Evolutionary conservation across 2,797 vertebrate species (phyloP), one percentile per base, ranked within the genome.

Genomic region (Carduelis carduelis): DNA sequence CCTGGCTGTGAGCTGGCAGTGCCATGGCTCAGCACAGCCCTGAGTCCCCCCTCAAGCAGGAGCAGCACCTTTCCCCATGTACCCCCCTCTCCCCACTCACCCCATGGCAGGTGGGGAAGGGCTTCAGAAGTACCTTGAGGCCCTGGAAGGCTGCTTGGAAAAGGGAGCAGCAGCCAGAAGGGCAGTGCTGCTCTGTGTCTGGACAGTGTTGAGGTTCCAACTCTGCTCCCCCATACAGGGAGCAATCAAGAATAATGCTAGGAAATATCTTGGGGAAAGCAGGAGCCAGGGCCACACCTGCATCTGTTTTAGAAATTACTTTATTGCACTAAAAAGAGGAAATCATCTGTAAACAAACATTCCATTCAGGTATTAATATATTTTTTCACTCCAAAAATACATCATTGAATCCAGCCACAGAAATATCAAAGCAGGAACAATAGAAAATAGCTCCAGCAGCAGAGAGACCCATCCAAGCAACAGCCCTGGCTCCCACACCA

Each of bases 311-410:
- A 60, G 78, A 97, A 97, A 97, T 89, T 2, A 96, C 97, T 98
- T 98, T 98, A 98, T 96, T 98, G 93, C 96, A 97, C 97, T 97
- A 95, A 92, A 97, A 98, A 98, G 96, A 91, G 77, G 46, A 90
- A 75, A 59, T 95, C 11, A 72, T 93, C 88, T 93, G 96, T 96
- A 97, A 97, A 97, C 96, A 98, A 95, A 95, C 94, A 95, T 85
- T 94, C 95, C 81, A 95, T 83, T 85, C 65, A 71, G 65, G 52
- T 94, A 86, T 72, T 80, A 81, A 83, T 93, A 90, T 89, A 57
- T 70, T 70, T 78, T 53, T 53, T 14, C 92, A 96, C 95, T 93
- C 94, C 56, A 91, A 87, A 95, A 95, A 96, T 60, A 83, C 94
- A 53, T 96, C 71, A 68, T 95, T 60, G 86, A 93, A 93, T 93